Percentiles rank a stretch among this genome's conserved stretches.
Evolutionary conservation across 2,888 invertebrate genomes (phyloP).

Genomic region (Sturmia bella): DNA sequence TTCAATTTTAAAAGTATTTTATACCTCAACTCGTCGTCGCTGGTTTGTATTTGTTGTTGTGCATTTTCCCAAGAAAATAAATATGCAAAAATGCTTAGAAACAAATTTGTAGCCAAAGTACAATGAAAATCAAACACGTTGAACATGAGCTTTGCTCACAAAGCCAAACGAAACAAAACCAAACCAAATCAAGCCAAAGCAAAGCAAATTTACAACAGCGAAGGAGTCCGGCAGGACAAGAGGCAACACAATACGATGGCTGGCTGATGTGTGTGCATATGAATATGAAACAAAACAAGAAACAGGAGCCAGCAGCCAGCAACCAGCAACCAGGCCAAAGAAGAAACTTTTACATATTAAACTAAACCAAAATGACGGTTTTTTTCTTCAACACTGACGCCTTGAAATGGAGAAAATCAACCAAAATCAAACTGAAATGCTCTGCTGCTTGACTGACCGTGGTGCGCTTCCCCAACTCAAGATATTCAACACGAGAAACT

Average conservation of each 20-base stretch:
- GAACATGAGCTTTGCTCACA: slow-evolving; percentile 56
- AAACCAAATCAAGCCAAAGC: background rate
- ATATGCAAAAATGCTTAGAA: slow-evolving; percentile 70
- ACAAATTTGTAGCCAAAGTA: slow-evolving; percentile 68
- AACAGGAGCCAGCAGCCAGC: background rate
- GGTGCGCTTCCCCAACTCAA: slow-evolving; percentile 61
- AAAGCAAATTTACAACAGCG: background rate
- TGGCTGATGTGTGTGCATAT: slow-evolving; percentile 63
- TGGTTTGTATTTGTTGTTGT: slow-evolving; percentile 57
- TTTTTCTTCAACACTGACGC: slow-evolving; percentile 56
- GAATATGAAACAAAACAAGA: slow-evolving; percentile 53
- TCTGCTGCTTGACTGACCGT: slow-evolving; percentile 43
- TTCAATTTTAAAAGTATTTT: slow-evolving; percentile 30
- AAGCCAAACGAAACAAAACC: slow-evolving; percentile 4
- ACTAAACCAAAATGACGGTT: slow-evolving; percentile 66
- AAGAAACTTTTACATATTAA: slow-evolving; percentile 29
- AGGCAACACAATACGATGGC: background rate
- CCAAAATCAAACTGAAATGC: slow-evolving; percentile 64
- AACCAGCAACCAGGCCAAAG: background rate
- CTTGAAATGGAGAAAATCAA: slow-evolving; percentile 69
- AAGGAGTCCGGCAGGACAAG: background rate
- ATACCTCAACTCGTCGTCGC: slow-evolving; percentile 16
- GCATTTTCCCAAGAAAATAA: slow-evolving; percentile 68
- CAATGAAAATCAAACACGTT: slow-evolving; percentile 66
- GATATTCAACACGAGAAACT: slow-evolving; percentile 57